Percentiles rank a stretch among this genome's conserved stretches.
Evolutionary conservation across 2,888 invertebrate species (phyloP).

Genomic region (Caenorhabditis imperialis): DNA sequence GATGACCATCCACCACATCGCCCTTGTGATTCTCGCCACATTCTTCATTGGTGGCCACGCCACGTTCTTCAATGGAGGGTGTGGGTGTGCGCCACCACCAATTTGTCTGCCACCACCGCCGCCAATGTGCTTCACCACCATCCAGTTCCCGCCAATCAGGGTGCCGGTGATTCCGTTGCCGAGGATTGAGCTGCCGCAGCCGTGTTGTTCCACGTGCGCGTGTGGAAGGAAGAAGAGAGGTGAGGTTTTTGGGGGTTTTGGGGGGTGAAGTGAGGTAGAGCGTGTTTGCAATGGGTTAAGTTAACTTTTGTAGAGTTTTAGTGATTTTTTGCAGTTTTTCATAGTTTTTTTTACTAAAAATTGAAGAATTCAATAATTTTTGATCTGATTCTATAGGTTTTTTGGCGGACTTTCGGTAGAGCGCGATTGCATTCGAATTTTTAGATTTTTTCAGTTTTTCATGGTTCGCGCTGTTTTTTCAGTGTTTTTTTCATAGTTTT

Average conservation of each 20-base stretch:
- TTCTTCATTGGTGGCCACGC: conserved; percentile 2
- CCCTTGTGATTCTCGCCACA: neutral
- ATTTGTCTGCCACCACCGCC: conserved; percentile 55
- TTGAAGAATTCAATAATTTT: neutral
- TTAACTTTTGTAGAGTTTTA: too few relatives aligned
- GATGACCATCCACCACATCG: neutral
- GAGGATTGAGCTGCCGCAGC: conserved; percentile 55
- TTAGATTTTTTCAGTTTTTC: too few relatives aligned
- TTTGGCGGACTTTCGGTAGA: too few relatives aligned
- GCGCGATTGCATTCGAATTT: too few relatives aligned
- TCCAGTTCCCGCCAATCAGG: conserved; percentile 57
- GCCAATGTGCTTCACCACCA: conserved; percentile 50
- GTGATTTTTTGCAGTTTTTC: too few relatives aligned
- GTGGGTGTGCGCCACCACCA: conserved; percentile 45
- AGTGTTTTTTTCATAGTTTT: too few relatives aligned
- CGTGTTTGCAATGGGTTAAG: too few relatives aligned
- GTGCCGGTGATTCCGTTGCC: conserved; percentile 53
- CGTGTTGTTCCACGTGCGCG: conserved; percentile 62
- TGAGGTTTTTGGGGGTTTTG: neutral
- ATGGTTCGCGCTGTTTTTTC: too few relatives aligned
- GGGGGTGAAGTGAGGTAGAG: too few relatives aligned
- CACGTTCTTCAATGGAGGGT: conserved; percentile 54
- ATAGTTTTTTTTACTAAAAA: neutral
- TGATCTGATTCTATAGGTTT: neutral
- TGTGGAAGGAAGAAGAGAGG: conserved; percentile 70